Percentiles rank a stretch among this genome's conserved stretches.
These are phyloP conservation scores for Pipistrellus pygmaeus DNA, from an alignment of 2,797 vertebrate species.

Conservation along the genomic window DNA sequence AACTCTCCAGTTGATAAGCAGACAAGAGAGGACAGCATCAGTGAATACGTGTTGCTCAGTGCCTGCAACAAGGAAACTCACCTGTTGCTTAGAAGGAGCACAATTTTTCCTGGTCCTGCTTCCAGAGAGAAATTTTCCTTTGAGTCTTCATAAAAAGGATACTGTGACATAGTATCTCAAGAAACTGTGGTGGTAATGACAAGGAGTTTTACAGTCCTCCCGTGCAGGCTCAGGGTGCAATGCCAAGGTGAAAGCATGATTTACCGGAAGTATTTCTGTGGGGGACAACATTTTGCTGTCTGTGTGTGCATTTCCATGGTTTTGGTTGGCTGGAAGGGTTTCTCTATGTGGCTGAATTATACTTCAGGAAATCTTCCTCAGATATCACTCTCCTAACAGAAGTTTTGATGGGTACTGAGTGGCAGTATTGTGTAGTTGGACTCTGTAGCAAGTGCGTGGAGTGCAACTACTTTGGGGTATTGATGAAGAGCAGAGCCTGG, in stretches of 20 bases:
- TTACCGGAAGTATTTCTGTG: neutral
- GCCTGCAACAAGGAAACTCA: neutral
- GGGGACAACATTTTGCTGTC: neutral
- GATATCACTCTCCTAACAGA: conserved; percentile 16
- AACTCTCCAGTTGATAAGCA: neutral
- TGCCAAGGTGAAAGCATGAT: neutral
- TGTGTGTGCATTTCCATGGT: neutral
- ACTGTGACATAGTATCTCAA: neutral
- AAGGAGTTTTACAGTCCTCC: neutral
- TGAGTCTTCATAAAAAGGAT: conserved; percentile 41
- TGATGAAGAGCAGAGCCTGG: neutral
- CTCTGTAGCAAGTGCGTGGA: neutral
- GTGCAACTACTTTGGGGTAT: neutral
- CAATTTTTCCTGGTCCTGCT: neutral
- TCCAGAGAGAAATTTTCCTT: conserved; percentile 58
- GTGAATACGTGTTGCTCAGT: neutral
- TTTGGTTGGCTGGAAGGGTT: neutral
- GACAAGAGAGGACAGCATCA: neutral
- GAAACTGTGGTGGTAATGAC: neutral
- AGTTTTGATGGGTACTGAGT: neutral
- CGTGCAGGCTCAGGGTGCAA: neutral
- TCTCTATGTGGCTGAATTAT: neutral
- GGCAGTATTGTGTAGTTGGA: neutral
- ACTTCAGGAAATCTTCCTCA: neutral
- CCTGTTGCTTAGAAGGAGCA: conserved; percentile 24